Evolutionary conservation across 1,140 invertebrate species (phyloP).

Genomic region (Pararge aegeria): DNA sequence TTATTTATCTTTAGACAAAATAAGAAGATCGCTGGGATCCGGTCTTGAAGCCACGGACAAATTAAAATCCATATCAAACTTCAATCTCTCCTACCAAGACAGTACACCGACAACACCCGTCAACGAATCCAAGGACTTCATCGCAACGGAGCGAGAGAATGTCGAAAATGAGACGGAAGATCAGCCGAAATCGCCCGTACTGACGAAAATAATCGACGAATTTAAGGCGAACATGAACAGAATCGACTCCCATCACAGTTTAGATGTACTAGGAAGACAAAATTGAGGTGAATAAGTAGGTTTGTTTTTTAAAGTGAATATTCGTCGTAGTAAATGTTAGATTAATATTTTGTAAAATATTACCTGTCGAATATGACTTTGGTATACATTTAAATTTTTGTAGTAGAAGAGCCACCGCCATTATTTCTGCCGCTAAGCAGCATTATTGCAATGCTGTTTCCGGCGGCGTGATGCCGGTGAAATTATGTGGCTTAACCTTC

Average conservation of each 20-base stretch:
- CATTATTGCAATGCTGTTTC: no score
- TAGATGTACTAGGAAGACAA: constrained; percentile 52
- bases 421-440: no score
- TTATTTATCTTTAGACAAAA: constrained; percentile 42
- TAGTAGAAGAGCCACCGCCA: no score
- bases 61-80: constrained; percentile 51
- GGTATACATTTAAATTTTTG: no score
- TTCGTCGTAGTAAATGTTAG: no score
- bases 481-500: no score
- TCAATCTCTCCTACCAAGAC: constrained; percentile 54
- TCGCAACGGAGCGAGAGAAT: constrained; percentile 49
- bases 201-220: constrained; percentile 44
- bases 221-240: constrained; percentile 77
- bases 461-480: no score
- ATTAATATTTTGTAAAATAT: no score
- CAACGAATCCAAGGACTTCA: constrained; percentile 63
- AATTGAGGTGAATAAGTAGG: background rate
- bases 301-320: background rate
- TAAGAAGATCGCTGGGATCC: constrained; percentile 48
- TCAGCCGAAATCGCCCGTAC: constrained; percentile 20
- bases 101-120: constrained; percentile 25
- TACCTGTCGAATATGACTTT: no score
- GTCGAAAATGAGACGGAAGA: constrained; percentile 32
- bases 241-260: constrained; percentile 73
- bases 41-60: constrained; percentile 49